These are phyloP conservation scores for Geotrypetes seraphini DNA, from an alignment of 2,797 vertebrate species.

Conservation along the genomic window DNA sequence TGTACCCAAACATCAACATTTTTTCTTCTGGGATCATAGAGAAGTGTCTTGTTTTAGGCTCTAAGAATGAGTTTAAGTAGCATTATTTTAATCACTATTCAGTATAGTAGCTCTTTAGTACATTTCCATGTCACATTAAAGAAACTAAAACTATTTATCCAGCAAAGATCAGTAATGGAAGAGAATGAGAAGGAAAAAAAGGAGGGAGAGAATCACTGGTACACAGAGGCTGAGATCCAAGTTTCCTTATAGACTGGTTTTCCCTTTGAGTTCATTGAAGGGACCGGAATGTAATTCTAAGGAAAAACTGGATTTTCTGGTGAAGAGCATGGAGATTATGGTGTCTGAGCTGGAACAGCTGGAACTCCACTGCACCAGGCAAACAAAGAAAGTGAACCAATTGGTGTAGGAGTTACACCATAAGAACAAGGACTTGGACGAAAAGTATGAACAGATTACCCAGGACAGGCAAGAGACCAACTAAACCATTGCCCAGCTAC, in stretches of 20 bases:
- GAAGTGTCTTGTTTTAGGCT: too few relatives aligned
- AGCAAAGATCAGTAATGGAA: constrained; percentile 15
- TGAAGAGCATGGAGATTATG: constrained; percentile 77
- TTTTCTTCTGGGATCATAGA: too few relatives aligned
- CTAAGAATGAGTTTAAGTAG: too few relatives aligned
- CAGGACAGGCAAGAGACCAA: constrained; percentile 67
- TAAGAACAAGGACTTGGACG: too few relatives aligned
- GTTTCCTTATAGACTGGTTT: background rate
- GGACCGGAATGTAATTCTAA: constrained; percentile 51
- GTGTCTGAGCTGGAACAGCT: constrained; percentile 75
- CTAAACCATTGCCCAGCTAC: constrained; percentile 62
- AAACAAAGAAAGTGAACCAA: constrained; percentile 69
- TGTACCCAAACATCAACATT: too few relatives aligned
- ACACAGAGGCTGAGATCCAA: background rate
- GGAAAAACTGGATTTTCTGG: constrained; percentile 73
- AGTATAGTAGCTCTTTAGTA: too few relatives aligned
- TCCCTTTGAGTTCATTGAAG: background rate
- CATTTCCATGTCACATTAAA: too few relatives aligned
- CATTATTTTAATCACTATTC: too few relatives aligned
- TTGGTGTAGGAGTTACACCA: constrained; percentile 63
- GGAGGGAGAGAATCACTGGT: background rate
- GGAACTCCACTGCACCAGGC: constrained; percentile 71
- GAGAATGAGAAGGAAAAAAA: constrained; percentile 5
- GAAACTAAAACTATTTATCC: background rate
- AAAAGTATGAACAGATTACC: constrained; percentile 66